Evolutionary conservation across 64 coral and sea anemone genomes (phyloP), one percentile per base, ranked within the genome.

Genomic region (Pocillopora damicornis): DNA sequence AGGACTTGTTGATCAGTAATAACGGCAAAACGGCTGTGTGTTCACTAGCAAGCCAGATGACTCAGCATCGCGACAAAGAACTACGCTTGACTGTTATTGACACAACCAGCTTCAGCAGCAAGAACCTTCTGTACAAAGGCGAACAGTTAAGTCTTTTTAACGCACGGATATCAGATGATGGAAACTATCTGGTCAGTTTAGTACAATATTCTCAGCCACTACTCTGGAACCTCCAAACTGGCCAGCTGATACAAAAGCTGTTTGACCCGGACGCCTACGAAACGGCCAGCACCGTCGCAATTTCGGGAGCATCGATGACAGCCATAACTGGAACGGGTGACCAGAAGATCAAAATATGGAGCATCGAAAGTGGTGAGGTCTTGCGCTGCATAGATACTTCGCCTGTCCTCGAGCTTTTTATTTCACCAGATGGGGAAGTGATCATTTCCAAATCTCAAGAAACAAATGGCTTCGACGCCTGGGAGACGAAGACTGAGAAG

Each of bases 1-100:
- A 99, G 66, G 93, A 94, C 37, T 84, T 99, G 88, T 18, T 99
- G 9, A 56, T 99, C 2, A 93, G 93, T 76, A 38, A 9, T 5
- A 88, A 96, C 26, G 73, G 91, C 0, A 92, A 86, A 66, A 38
- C 88, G 73, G 94, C 37, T 35, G 82, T 96, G 25, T 76, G 75
- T 56, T 93, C 94, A 9, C 87, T 77, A 88, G 82, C 81, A 60
- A 87, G 58, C 62, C 56, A 65, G 1, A 90, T 25, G 14, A 90
- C 63, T 25, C 82, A 81, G 15, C 18, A 45, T 35, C 87, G 51
- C 1, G 58, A 90, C 36, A 90, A 93, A 88, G 91, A 96, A 60
- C 45, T 93, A 59, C 94, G 77, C 37, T 77, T 96, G 57, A 80
- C 89, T 72, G 73, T 63, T 11, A 90, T 89, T 56, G 67, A 93